Conservation (phyloP, 2,113 vertebrate genomes). For the Galemys pyrenaicus region DNA sequence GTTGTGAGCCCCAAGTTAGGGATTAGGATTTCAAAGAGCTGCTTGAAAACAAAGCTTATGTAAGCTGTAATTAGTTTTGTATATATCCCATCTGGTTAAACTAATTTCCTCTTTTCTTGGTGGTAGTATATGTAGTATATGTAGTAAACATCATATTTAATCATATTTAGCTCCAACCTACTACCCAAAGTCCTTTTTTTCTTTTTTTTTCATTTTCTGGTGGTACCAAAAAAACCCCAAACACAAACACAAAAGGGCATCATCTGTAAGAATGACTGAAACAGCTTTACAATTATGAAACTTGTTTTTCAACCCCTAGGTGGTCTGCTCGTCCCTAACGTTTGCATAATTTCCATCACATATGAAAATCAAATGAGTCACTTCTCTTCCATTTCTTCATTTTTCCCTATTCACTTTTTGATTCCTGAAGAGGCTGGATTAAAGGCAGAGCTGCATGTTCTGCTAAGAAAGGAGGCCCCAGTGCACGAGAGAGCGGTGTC, state of each 20-base stretch:
- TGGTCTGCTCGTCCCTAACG: background rate
- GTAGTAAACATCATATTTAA: background rate
- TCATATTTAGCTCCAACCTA: background rate
- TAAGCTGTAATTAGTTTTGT: constrained; percentile 49
- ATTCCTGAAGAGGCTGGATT: background rate
- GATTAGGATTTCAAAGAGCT: constrained; percentile 50
- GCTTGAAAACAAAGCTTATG: background rate
- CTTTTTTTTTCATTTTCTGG: background rate
- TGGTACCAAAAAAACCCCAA: background rate
- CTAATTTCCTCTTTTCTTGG: constrained; percentile 20
- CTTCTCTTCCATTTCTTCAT: background rate
- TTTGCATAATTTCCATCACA: constrained; percentile 21
- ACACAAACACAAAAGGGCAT: background rate
- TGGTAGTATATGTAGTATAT: background rate
- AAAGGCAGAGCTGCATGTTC: background rate
- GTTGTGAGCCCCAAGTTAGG: background rate
- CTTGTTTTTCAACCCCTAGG: background rate
- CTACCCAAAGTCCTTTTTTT: background rate
- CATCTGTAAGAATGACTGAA: background rate
- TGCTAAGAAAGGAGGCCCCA: background rate
- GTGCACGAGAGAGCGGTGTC: background rate
- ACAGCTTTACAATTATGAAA: background rate
- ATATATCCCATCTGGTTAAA: constrained; percentile 7
- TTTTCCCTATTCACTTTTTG: background rate
- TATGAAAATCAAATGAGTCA: background rate